A percentile compares a stretch with the other conserved stretches of the same genome.
These are phyloP conservation scores for Holothuria leucospilota DNA, from an alignment of 53 echinoderm and acorn worm genomes.

Conservation along the genomic window DNA sequence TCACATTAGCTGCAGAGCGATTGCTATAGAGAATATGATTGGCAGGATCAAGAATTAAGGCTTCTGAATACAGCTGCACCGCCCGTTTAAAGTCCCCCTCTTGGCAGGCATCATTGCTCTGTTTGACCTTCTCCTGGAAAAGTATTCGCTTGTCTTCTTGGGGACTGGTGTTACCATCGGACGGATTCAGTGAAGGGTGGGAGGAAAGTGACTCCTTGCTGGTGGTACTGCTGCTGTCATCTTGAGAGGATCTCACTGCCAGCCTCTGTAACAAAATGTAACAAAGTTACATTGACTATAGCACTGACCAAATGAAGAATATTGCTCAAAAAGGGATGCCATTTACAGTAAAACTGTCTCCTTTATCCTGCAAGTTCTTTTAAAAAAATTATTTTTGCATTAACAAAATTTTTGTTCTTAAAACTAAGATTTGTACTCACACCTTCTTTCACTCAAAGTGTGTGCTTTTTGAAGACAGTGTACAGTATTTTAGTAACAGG, in stretches of 20 bases:
- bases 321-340: too few relatives aligned
- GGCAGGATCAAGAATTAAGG: slow-evolving; percentile 87
- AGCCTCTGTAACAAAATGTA: neutral
- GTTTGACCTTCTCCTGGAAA: slow-evolving; percentile 96
- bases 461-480: too few relatives aligned
- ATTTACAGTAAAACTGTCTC: too few relatives aligned
- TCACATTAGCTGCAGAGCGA: slow-evolving; percentile 95
- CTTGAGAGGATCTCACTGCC: slow-evolving; percentile 33
- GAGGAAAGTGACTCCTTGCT: slow-evolving; percentile 56
- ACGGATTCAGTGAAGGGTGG: neutral
- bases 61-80: slow-evolving; percentile 93
- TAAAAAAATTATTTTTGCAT: too few relatives aligned
- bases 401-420: too few relatives aligned
- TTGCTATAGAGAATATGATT: slow-evolving; percentile 98
- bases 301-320: too few relatives aligned
- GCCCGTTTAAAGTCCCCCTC: slow-evolving; percentile 86
- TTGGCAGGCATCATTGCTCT: slow-evolving; percentile 98
- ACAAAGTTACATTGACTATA: neutral
- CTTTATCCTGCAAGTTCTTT: too few relatives aligned
- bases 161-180: neutral
- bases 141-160: slow-evolving; percentile 83
- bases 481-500: too few relatives aligned
- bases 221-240: slow-evolving; percentile 64
- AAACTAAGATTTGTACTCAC: too few relatives aligned
- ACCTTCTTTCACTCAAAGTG: too few relatives aligned